These are phyloP conservation scores for Amiota mariae DNA, from an alignment of 2,888 invertebrate species.

Conservation along the genomic window DNA sequence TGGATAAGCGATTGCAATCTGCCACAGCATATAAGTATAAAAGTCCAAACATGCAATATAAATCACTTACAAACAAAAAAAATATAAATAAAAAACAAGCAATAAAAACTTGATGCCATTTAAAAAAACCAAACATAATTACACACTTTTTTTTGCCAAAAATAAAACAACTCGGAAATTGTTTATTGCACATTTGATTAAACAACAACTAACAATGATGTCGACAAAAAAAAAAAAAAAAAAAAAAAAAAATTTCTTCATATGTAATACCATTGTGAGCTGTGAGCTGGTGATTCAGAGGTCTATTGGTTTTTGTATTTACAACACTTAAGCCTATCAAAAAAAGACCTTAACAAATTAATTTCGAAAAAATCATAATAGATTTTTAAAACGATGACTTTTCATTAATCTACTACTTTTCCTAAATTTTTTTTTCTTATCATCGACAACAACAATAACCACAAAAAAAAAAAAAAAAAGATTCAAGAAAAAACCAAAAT, in stretches of 20 bases:
- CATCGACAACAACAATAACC: background rate
- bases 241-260: too few relatives aligned
- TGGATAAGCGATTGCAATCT: too few relatives aligned
- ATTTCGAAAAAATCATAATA: too few relatives aligned
- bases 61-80: constrained; percentile 14
- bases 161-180: background rate
- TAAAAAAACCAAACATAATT: background rate
- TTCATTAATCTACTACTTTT: too few relatives aligned
- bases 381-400: too few relatives aligned
- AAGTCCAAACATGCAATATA: constrained; percentile 3
- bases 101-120: background rate
- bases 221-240: too few relatives aligned
- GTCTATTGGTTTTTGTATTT: too few relatives aligned
- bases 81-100: background rate
- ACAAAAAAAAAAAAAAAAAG: background rate
- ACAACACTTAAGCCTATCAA: too few relatives aligned
- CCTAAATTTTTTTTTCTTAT: too few relatives aligned
- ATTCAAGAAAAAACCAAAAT: background rate
- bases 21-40: background rate
- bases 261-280: too few relatives aligned
- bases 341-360: too few relatives aligned
- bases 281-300: too few relatives aligned
- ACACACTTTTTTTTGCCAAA: background rate
- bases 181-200: constrained; percentile 7
- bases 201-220: background rate